phyloP scores from a whole-genome alignment of 2,113 vertebrate genomes.

The Phalacrocorax aristotelis region DNA sequence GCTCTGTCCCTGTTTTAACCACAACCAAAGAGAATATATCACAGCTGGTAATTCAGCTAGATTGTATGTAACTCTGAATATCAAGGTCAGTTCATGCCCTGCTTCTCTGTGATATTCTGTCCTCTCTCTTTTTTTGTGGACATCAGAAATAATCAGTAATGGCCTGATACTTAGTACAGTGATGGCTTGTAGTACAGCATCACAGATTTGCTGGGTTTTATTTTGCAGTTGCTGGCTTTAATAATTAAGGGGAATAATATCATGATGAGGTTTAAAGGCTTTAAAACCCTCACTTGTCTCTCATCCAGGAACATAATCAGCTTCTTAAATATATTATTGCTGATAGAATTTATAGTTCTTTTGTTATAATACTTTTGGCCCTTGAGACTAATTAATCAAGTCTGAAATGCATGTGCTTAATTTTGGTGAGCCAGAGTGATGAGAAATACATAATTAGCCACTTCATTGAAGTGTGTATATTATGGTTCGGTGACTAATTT shows the following conservation, averaged over 20 bases:
- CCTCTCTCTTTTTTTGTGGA: background rate
- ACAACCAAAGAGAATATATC: background rate
- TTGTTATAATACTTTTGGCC: background rate
- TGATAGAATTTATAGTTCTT: background rate
- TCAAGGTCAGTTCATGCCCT: background rate
- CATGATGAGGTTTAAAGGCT: background rate
- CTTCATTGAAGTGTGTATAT: background rate
- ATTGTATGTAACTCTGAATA: background rate
- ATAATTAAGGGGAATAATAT: background rate
- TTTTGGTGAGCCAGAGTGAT: constrained; percentile 9
- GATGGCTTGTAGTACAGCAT: background rate
- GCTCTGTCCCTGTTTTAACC: background rate
- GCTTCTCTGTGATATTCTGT: background rate
- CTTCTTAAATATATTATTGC: background rate
- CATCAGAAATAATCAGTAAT: background rate
- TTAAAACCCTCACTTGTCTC: background rate
- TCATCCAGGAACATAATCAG: background rate
- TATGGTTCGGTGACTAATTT: constrained; percentile 28
- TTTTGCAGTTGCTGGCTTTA: background rate
- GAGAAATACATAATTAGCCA: constrained; percentile 23
- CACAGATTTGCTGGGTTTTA: background rate
- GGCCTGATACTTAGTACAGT: background rate
- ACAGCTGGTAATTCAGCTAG: background rate
- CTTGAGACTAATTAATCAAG: background rate
- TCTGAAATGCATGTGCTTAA: constrained; percentile 14